A percentile compares a stretch with the other conserved stretches of the same genome.
Conservation (phyloP, 2,113 vertebrate genomes). For the Chloropsis hardwickii region DNA sequence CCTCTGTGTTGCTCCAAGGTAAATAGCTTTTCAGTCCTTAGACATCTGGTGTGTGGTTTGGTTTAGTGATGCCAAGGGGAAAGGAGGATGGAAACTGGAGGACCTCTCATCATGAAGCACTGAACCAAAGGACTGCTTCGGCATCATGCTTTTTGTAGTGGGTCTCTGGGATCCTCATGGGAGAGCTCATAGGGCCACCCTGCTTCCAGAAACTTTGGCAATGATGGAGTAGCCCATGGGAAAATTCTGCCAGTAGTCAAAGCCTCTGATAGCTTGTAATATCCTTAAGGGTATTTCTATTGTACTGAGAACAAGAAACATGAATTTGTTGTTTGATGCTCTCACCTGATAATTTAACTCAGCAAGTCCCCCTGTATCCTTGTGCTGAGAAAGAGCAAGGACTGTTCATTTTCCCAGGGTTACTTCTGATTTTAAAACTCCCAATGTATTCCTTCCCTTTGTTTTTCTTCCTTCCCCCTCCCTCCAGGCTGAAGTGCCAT, state of each 20-base stretch:
- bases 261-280: background rate
- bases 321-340: background rate
- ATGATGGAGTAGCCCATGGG: accelerated
- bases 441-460: background rate
- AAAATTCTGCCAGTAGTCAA: background rate
- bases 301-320: background rate
- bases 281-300: background rate
- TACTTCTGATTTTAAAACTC: background rate
- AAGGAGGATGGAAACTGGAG: background rate
- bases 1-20: background rate
- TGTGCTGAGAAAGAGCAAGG: background rate
- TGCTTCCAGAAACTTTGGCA: background rate
- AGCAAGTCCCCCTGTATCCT: background rate
- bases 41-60: background rate
- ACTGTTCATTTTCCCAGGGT: background rate
- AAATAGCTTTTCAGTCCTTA: background rate
- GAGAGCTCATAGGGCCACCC: accelerated
- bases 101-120: background rate
- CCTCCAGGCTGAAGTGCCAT: background rate
- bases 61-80: background rate
- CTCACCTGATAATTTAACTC: background rate
- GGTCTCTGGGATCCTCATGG: accelerated
- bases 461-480: background rate
- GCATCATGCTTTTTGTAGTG: accelerated
- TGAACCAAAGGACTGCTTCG: accelerated